These are phyloP conservation scores for Drosophila limbata DNA, from an alignment of 2,888 invertebrate species.

Conservation along the genomic window DNA sequence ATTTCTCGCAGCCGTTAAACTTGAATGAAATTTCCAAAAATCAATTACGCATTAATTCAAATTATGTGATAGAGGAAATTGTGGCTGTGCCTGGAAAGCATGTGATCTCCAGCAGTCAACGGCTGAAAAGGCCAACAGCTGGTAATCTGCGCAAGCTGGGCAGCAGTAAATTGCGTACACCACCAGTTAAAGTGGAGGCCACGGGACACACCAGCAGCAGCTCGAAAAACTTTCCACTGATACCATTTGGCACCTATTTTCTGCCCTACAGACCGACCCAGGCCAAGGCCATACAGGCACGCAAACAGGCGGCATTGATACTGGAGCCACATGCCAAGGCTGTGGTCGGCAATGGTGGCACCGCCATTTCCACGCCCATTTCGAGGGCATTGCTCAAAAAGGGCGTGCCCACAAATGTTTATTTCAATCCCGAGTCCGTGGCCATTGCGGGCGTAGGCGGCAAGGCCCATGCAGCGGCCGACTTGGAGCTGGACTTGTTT, in stretches of 20 bases:
- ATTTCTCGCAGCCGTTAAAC: conserved; percentile 77
- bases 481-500: conserved; percentile 87
- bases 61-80: conserved; percentile 83
- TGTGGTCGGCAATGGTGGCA: conserved; percentile 88
- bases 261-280: conserved; percentile 75
- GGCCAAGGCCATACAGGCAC: conserved; percentile 52
- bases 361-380: conserved; percentile 90
- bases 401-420: conserved; percentile 88
- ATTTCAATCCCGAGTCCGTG: conserved; percentile 89
- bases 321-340: conserved; percentile 89
- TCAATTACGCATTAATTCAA: conserved; percentile 81
- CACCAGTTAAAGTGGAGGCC: conserved; percentile 79
- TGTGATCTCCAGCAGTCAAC: conserved; percentile 57
- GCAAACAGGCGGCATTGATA: conserved; percentile 85
- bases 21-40: too few relatives aligned
- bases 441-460: conserved; percentile 92
- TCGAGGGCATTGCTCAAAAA: conserved; percentile 88
- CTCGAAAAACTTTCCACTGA: conserved; percentile 78
- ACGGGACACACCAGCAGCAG: conserved; percentile 82
- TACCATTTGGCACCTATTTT: conserved; percentile 83
- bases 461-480: conserved; percentile 91
- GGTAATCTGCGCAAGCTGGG: conserved; percentile 32
- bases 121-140: conserved; percentile 27
- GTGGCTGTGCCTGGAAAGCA: conserved; percentile 78
- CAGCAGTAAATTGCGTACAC: conserved; percentile 29